A percentile compares a stretch with the other conserved stretches of the same genome.
phyloP scores from a whole-genome alignment of 1,140 invertebrate genomes.

The Amyelois transitella region DNA sequence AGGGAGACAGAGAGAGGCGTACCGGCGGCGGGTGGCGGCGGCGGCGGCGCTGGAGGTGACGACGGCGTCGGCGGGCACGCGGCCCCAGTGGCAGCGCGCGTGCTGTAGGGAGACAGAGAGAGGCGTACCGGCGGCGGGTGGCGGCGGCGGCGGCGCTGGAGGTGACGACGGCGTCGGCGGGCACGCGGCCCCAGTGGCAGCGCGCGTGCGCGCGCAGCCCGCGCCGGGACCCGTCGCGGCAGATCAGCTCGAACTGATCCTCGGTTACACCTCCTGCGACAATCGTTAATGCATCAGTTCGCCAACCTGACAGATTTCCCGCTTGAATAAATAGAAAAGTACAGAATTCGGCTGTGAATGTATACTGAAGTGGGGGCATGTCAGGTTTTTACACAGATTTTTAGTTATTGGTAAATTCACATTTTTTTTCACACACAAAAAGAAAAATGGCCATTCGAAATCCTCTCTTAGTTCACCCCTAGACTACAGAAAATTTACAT shows the following conservation, averaged over 20 bases:
- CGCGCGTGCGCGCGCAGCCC: conserved; percentile 81
- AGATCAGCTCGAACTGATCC: conserved; percentile 89
- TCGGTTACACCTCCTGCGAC: conserved; percentile 75
- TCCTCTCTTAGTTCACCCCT: too few relatives aligned
- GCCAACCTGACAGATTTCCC: too few relatives aligned
- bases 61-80: conserved; percentile 89
- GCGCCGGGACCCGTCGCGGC: conserved; percentile 85
- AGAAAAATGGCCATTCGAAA: too few relatives aligned
- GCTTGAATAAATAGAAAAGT: too few relatives aligned
- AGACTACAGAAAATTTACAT: background rate
- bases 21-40: too few relatives aligned
- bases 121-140: background rate
- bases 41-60: conserved; percentile 90
- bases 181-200: conserved; percentile 93
- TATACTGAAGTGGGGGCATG: too few relatives aligned
- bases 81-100: conserved; percentile 89
- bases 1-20: too few relatives aligned
- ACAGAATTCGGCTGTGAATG: too few relatives aligned
- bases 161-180: conserved; percentile 90
- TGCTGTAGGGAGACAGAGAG: conserved; percentile 70
- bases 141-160: conserved; percentile 77
- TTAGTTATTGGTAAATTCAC: too few relatives aligned
- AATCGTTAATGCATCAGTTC: conserved; percentile 8
- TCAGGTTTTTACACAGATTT: too few relatives aligned
- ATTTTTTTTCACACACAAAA: too few relatives aligned